Base-by-base conservation (phyloP, 1,140 invertebrate genomes). In the Phocides pigmalion region DNA sequence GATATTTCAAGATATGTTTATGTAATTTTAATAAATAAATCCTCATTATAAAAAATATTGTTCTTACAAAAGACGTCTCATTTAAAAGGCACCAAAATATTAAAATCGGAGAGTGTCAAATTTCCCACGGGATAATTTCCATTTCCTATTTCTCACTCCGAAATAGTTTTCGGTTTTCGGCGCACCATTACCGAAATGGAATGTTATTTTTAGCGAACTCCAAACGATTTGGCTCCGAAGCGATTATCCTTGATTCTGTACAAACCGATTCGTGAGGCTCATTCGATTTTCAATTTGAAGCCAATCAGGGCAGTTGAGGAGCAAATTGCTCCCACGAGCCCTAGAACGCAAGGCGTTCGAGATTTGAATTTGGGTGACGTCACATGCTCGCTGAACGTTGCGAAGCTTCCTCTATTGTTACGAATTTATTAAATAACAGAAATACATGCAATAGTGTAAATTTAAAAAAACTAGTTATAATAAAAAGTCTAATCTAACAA, bases 201-300 rank as follows among this genome's bases (percentile, higher is more conserved):
- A 54, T 39, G 51, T 39, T 39, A 22, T 54, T 41, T 56, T 56
- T 41, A 20, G 39, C 28, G 25, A 35, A 16, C 25, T 42, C 16
- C 53, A 14, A 56, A 39, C 53, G 12, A 56, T 15, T 42, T 14
- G 39, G 6, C 17, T 16, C 19, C 17, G 25, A 56, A 42, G n/a
- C 53, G 53, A 56, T 56, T 56, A 56, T 56, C 19, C 37, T 42
- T 56, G 39, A 56, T 42, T 28, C 53, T 22, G 53, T 42, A 56
- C 39, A 42, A 42, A 56, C 37, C 53, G 20, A 56, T 56, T 56
- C 42, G 16, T 42, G 41, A 39, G 50, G 47, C 59, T 66, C 64
- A 56, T 51, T 66, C 64, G 58, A 54, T 66, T 66, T 66, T 66
- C 64, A 66, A 66, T 66, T 66, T 66, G 46, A 56, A 54, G 32